phyloP scores from a whole-genome alignment of 2,888 invertebrate species.

The Sphaerophoria taeniata region DNA sequence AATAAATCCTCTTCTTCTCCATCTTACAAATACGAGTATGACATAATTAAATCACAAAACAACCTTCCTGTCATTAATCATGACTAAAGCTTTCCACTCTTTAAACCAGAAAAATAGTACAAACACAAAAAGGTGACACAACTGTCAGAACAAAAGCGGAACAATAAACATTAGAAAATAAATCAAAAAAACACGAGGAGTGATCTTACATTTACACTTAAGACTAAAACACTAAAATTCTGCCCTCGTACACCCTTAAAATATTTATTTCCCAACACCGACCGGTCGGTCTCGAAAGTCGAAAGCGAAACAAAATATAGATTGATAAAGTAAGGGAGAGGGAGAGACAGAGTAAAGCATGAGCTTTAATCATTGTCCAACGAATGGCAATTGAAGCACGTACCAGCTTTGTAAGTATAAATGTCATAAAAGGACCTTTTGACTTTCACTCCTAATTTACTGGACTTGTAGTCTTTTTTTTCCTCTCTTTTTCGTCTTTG shows the following conservation, averaged over 20 bases:
- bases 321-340: no score
- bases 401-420: constrained; percentile 43
- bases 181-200: constrained; percentile 24
- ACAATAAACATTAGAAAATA: constrained; percentile 9
- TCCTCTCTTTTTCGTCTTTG: neutral
- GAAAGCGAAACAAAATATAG: no score
- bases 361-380: constrained; percentile 44
- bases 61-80: constrained; percentile 10
- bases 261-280: constrained; percentile 34
- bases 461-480: neutral
- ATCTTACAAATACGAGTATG: neutral
- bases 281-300: neutral
- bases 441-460: constrained; percentile 48
- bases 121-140: neutral
- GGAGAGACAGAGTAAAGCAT: neutral
- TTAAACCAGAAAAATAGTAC: neutral
- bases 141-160: neutral
- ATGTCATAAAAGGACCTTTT: constrained; percentile 32
- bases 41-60: neutral
- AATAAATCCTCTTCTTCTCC: neutral
- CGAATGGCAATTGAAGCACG: constrained; percentile 33
- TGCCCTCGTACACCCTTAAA: constrained; percentile 17
- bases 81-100: constrained; percentile 10
- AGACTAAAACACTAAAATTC: constrained; percentile 25
- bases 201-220: constrained; percentile 2